These are phyloP conservation scores for Lasioglossum figueresi DNA, from an alignment of 2,888 invertebrate species.

Conservation along the genomic window DNA sequence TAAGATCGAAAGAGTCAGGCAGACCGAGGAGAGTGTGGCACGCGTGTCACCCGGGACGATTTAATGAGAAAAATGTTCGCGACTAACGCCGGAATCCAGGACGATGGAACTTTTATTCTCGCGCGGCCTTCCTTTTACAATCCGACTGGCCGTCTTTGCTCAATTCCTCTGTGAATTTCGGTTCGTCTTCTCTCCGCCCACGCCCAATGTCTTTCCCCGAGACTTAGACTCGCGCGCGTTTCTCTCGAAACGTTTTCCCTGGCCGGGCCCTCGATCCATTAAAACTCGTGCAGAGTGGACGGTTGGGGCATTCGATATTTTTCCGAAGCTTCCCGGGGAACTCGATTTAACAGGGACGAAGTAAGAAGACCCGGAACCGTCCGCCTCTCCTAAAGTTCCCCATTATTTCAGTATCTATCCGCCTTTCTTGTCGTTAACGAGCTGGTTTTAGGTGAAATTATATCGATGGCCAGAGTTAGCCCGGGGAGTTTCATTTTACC, in stretches of 20 bases:
- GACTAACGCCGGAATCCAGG: conserved; percentile 62
- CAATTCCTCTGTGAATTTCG: conserved; percentile 27
- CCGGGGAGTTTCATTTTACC: conserved; percentile 25
- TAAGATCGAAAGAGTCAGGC: conserved; percentile 26
- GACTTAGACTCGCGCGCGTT: background rate
- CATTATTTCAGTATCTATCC: conserved; percentile 55
- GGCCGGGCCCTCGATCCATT: conserved; percentile 73
- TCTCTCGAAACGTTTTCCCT: conserved; percentile 17
- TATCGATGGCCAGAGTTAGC: conserved; percentile 26
- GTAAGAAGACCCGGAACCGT: conserved; percentile 46
- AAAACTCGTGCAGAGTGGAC: conserved; percentile 74
- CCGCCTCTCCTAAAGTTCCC: conserved; percentile 39
- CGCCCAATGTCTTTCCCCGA: background rate
- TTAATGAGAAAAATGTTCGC: conserved; percentile 75
- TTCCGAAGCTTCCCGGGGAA: conserved; percentile 57
- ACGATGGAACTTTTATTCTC: conserved; percentile 41
- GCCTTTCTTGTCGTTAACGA: conserved; percentile 59
- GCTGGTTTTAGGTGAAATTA: conserved; percentile 54
- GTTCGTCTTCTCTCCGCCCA: background rate
- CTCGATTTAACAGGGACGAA: conserved; percentile 60
- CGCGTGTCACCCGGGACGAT: conserved; percentile 70
- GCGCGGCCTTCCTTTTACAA: conserved; percentile 2
- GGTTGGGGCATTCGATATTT: conserved; percentile 73
- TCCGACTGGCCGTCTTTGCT: background rate
- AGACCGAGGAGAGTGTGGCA: conserved; percentile 24